phyloP scores from a whole-genome alignment of 2,888 invertebrate species.

The Germaria angustata region DNA sequence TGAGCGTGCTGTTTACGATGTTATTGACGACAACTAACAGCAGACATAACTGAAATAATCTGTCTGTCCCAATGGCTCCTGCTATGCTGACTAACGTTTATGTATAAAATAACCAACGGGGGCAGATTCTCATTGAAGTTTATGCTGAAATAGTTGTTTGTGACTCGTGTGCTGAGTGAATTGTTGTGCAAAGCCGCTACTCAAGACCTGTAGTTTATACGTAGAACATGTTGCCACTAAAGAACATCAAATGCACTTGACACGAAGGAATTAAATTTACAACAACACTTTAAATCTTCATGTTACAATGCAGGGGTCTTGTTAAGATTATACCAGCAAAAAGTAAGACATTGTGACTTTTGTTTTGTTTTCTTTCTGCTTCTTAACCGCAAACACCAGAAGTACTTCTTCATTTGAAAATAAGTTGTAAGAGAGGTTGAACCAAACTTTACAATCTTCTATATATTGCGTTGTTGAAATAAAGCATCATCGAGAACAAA shows the following conservation, averaged over 20 bases:
- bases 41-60: constrained; percentile 11
- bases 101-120: background rate
- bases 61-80: background rate
- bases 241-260: constrained; percentile 64
- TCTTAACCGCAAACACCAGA: background rate
- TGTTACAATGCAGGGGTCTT: constrained; percentile 49
- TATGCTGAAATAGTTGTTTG: background rate
- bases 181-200: constrained; percentile 13
- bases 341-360: constrained; percentile 1
- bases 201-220: constrained; percentile 28
- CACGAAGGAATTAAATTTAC: constrained; percentile 58
- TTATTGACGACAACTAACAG: constrained; percentile 16
- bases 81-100: no score
- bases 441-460: background rate
- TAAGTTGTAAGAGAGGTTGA: background rate
- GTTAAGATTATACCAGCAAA: constrained; percentile 24
- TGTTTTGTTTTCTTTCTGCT: background rate
- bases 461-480: background rate
- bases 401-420: background rate
- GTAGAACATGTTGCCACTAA: constrained; percentile 36
- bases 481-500: no score
- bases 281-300: constrained; percentile 52
- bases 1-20: background rate
- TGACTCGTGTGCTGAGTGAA: background rate
- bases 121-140: background rate